Percentiles rank a stretch among this genome's conserved stretches.
Conservation (phyloP, 2,888 invertebrate species). For the Tachystola acroxantha region DNA sequence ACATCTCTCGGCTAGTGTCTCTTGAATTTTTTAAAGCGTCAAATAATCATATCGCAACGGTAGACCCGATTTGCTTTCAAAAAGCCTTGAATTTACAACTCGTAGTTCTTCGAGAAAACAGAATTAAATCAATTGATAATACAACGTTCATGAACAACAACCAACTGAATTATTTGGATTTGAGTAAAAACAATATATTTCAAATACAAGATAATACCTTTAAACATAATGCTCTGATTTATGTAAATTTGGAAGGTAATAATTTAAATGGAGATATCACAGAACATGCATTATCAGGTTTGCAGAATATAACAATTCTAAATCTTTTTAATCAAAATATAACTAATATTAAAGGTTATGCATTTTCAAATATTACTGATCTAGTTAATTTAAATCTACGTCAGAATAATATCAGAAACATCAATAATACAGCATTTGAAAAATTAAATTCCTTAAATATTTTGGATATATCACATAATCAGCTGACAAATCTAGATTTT, state of each 20-base stretch:
- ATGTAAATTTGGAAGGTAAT: constrained; percentile 48
- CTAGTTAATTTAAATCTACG: constrained; percentile 47
- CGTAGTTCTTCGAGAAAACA: constrained; percentile 51
- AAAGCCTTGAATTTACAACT: constrained; percentile 34
- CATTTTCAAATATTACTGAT: constrained; percentile 35
- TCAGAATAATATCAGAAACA: constrained; percentile 34
- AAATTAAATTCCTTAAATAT: constrained; percentile 25
- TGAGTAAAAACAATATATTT: constrained; percentile 43
- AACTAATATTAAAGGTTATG: constrained; percentile 29
- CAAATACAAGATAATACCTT: constrained; percentile 44
- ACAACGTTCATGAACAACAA: constrained; percentile 44
- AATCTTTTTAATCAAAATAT: constrained; percentile 45
- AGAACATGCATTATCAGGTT: constrained; percentile 41
- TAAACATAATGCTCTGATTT: constrained; percentile 31
- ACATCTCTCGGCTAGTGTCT: constrained; percentile 39
- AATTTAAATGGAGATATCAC: constrained; percentile 39
- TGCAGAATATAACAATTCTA: constrained; percentile 32
- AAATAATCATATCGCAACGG: constrained; percentile 38
- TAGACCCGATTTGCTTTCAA: constrained; percentile 51
- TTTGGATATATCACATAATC: constrained; percentile 53
- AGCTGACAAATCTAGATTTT: constrained; percentile 36
- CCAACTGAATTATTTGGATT: constrained; percentile 38
- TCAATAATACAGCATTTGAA: constrained; percentile 40
- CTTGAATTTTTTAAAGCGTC: constrained; percentile 48
- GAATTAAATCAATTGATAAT: constrained; percentile 41